These are phyloP conservation scores for Sterrhoptilus dennistouni DNA, from an alignment of 2,113 vertebrate genomes.

Conservation along the genomic window DNA sequence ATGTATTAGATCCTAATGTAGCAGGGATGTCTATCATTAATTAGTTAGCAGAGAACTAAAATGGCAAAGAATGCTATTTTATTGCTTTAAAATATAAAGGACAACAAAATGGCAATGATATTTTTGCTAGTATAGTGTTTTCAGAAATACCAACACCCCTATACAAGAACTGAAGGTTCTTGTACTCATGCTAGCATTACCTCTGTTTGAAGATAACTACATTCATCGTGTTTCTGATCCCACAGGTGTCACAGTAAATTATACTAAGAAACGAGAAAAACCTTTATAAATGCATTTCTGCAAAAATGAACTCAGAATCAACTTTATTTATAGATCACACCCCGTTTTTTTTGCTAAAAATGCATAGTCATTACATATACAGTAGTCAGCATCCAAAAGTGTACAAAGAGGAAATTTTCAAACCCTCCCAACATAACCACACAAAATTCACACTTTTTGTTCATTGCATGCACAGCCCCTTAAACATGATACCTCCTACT, in stretches of 20 bases:
- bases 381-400: slow-evolving; percentile 70
- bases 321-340: slow-evolving; percentile 75
- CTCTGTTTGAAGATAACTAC: not conserved
- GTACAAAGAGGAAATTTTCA: slow-evolving; percentile 59
- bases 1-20: not conserved
- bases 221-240: not conserved
- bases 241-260: not conserved
- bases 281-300: slow-evolving; percentile 47
- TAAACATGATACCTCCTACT: slow-evolving; percentile 21
- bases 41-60: not conserved
- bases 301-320: slow-evolving; percentile 68
- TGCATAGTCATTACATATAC: slow-evolving; percentile 73
- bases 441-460: slow-evolving; percentile 55
- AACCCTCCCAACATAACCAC: slow-evolving; percentile 51
- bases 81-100: not conserved
- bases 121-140: not conserved
- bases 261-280: not conserved
- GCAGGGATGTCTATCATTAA: not conserved
- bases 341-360: slow-evolving; percentile 66
- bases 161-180: not conserved
- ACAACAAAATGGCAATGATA: not conserved
- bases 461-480: slow-evolving; percentile 68
- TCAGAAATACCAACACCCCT: not conserved
- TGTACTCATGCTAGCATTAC: not conserved
- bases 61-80: not conserved